Evolutionary conservation across 2,797 vertebrate species (phyloP).

Genomic region (Ispidina lecontei): DNA sequence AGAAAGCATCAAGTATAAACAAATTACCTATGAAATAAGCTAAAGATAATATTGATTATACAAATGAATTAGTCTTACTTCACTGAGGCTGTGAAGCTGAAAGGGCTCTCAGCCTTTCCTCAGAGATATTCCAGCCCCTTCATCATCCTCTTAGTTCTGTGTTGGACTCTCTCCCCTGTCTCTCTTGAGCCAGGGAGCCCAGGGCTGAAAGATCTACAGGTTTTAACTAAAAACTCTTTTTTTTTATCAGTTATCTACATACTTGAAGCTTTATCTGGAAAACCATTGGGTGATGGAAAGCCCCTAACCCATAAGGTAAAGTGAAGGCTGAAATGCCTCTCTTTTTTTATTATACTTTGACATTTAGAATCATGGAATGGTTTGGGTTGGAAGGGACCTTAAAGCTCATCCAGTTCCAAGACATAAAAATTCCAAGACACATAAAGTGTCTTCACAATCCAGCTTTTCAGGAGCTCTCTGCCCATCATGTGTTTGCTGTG

Average conservation of each 20-base stretch:
- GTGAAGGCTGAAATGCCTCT: neutral
- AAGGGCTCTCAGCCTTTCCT: too few relatives aligned
- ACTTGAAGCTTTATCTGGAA: conserved; percentile 91
- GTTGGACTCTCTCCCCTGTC: too few relatives aligned
- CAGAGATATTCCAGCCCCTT: too few relatives aligned
- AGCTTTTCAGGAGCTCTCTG: neutral
- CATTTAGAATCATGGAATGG: neutral
- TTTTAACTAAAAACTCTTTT: neutral
- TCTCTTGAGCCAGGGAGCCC: too few relatives aligned
- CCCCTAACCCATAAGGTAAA: conserved; percentile 91
- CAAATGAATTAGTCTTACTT: neutral
- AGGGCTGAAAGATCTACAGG: neutral
- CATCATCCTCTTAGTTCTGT: too few relatives aligned
- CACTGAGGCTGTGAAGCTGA: neutral
- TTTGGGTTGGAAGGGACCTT: too few relatives aligned
- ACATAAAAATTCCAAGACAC: too few relatives aligned
- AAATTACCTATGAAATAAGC: neutral
- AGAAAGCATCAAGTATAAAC: neutral
- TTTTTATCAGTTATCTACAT: conserved; percentile 87
- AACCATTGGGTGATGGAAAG: conserved; percentile 90
- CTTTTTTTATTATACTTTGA: neutral
- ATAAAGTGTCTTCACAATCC: neutral
- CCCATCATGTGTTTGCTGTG: neutral
- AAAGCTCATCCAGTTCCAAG: too few relatives aligned
- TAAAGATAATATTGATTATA: neutral